Percentiles rank a stretch among this genome's conserved stretches.
Evolutionary conservation across 2,888 invertebrate genomes (phyloP).

Genomic region (Dryadula phaetusa): DNA sequence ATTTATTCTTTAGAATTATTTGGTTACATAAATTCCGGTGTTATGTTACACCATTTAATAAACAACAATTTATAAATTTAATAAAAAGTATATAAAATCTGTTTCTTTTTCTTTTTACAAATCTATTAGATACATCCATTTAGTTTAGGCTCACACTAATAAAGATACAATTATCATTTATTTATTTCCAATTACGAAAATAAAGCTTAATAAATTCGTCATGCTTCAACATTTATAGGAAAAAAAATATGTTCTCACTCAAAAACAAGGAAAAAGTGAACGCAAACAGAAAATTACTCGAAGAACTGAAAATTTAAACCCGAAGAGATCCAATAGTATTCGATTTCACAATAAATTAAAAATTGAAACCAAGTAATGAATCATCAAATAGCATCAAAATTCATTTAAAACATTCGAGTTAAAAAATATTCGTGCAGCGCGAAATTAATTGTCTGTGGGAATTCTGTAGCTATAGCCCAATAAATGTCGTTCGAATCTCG

Average conservation of each 20-base stretch:
- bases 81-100: too few species aligned
- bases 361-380: slow-evolving; percentile 32
- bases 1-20: too few species aligned
- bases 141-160: too few species aligned
- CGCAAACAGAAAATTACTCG: not conserved
- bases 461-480: not conserved
- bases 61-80: too few species aligned
- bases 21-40: too few species aligned
- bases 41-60: too few species aligned
- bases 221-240: not conserved
- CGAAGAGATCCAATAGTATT: slow-evolving; percentile 22
- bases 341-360: slow-evolving; percentile 34
- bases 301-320: slow-evolving; percentile 6
- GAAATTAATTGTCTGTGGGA: not conserved
- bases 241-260: not conserved
- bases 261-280: not conserved
- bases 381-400: slow-evolving; percentile 27
- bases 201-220: not conserved
- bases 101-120: too few species aligned
- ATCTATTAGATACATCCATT: too few species aligned
- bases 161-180: too few species aligned
- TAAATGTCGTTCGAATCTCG: not conserved
- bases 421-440: not conserved
- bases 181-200: not conserved
- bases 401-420: slow-evolving; percentile 17